These are phyloP conservation scores for Hepsetus odoe DNA, from an alignment of 2,113 vertebrate species.

Conservation along the genomic window DNA sequence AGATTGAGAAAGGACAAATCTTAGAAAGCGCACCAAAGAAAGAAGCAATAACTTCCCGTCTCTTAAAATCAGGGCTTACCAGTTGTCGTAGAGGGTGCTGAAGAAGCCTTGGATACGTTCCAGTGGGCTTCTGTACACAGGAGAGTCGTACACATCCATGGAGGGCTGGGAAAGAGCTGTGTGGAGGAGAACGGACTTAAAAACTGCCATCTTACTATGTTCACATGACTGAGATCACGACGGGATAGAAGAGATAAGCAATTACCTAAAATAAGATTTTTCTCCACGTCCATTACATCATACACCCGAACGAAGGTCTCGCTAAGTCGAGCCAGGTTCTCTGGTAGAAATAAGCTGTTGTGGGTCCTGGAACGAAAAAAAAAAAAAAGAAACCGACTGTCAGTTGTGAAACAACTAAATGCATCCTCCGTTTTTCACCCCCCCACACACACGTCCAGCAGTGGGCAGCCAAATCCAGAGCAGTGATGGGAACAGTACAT, in stretches of 20 bases:
- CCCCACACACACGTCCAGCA: too few species aligned
- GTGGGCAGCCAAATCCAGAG: too few species aligned
- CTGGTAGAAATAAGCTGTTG: conserved; percentile 88
- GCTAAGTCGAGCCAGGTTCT: conserved; percentile 86
- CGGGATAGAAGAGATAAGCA: background rate
- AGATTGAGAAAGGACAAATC: background rate
- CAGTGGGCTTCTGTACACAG: conserved; percentile 82
- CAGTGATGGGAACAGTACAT: too few species aligned
- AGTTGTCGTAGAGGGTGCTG: conserved; percentile 88
- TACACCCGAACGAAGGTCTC: conserved; percentile 83
- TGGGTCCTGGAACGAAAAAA: conserved; percentile 77
- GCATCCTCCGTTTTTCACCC: too few species aligned
- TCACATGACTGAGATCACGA: too few species aligned
- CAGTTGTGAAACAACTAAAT: too few species aligned
- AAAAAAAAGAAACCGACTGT: too few species aligned
- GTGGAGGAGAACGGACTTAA: conserved; percentile 12
- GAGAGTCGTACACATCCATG: conserved; percentile 84
- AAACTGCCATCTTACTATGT: too few species aligned
- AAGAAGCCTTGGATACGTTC: conserved; percentile 97
- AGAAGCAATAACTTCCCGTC: background rate
- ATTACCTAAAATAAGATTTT: conserved; percentile 89
- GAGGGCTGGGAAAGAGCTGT: conserved; percentile 85
- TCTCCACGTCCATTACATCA: conserved; percentile 90
- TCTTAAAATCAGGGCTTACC: conserved; percentile 75
- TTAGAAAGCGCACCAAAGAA: background rate